Conservation (phyloP, 2,113 vertebrate species). For the Tricholaema leucomelas region DNA sequence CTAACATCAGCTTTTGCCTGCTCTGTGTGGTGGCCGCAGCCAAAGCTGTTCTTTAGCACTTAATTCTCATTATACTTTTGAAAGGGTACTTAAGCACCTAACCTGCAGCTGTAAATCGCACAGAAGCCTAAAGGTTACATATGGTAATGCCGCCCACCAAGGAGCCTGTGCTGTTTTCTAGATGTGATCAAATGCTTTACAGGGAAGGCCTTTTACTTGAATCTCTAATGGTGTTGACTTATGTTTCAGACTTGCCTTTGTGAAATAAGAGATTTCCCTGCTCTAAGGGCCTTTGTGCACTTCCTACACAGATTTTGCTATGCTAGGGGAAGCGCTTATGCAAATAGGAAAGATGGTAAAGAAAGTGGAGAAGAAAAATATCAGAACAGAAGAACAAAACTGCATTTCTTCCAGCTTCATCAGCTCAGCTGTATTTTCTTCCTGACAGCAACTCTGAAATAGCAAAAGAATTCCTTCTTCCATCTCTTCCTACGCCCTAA, state of each 20-base stretch:
- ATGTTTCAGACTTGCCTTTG: background rate
- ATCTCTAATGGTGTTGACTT: background rate
- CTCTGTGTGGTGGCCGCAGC: background rate
- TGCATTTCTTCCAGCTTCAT: background rate
- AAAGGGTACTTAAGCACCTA: background rate
- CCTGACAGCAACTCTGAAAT: background rate
- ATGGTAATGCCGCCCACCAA: background rate
- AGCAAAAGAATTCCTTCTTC: constrained; percentile 34
- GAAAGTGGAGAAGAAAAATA: background rate
- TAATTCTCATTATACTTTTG: background rate
- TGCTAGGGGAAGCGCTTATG: background rate
- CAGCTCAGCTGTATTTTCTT: background rate
- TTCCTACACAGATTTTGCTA: background rate
- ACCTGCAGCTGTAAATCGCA: background rate
- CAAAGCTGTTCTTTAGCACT: background rate
- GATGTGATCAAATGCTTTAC: background rate
- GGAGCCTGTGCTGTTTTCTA: background rate
- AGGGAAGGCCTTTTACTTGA: background rate
- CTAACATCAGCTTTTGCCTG: background rate
- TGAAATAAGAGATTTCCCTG: background rate
- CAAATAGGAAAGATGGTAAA: background rate
- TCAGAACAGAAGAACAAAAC: constrained; percentile 1
- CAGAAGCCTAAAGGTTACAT: constrained; percentile 16
- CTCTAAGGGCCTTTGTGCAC: background rate
- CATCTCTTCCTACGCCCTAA: constrained; percentile 12